phyloP scores from a whole-genome alignment of 2,888 invertebrate species.

The Phalera bucephala region DNA sequence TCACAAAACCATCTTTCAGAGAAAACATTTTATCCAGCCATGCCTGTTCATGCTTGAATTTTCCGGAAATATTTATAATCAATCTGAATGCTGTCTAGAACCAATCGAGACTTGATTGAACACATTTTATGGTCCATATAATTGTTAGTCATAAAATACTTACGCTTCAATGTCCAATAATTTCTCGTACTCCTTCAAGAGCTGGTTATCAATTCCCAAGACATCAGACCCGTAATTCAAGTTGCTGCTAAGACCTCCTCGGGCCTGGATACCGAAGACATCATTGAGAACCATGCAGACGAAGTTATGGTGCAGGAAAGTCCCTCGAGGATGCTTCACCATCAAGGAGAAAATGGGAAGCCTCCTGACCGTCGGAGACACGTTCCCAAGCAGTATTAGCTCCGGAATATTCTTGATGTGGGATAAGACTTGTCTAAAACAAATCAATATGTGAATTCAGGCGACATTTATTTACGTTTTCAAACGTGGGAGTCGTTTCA shows the following conservation, averaged over 20 bases:
- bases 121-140: neutral
- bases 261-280: constrained; percentile 94
- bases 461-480: neutral
- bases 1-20: too few relatives aligned
- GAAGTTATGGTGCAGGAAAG: constrained; percentile 94
- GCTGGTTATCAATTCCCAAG: constrained; percentile 90
- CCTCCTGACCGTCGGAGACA: constrained; percentile 85
- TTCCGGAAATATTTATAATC: constrained; percentile 14
- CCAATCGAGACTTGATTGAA: constrained; percentile 8
- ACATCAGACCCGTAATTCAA: constrained; percentile 93
- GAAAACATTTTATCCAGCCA: constrained; percentile 1
- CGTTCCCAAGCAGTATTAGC: constrained; percentile 89
- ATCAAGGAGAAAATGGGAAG: constrained; percentile 94
- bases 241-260: constrained; percentile 91
- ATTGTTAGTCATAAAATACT: constrained; percentile 44
- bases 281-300: constrained; percentile 94
- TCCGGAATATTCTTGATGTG: constrained; percentile 91
- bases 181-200: constrained; percentile 90
- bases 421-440: constrained; percentile 88
- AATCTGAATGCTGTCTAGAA: constrained; percentile 5
- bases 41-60: constrained; percentile 3
- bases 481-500: neutral
- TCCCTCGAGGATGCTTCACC: constrained; percentile 90
- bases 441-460: constrained; percentile 32
- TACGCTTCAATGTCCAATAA: constrained; percentile 73